phyloP scores from a whole-genome alignment of 2,888 invertebrate species.

The Cryptus armator region DNA sequence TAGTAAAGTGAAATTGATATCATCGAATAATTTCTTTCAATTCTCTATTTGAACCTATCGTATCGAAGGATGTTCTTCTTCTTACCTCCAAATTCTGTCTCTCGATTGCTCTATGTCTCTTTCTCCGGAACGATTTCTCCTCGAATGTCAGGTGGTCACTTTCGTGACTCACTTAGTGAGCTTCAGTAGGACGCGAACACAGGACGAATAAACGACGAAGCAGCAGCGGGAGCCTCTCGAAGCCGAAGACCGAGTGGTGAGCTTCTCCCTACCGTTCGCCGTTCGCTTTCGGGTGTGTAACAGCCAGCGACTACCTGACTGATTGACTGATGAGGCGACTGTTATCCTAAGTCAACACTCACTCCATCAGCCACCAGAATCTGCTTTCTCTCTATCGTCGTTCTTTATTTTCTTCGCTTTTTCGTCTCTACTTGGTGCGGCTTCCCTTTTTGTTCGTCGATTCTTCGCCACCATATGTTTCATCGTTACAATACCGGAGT shows the following conservation, averaged over 20 bases:
- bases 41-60: constrained; percentile 13
- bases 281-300: constrained; percentile 48
- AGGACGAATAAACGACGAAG: constrained; percentile 62
- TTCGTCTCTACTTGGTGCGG: constrained; percentile 38
- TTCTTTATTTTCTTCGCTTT: constrained; percentile 41
- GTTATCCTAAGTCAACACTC: constrained; percentile 85
- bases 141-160: constrained; percentile 77
- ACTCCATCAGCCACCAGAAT: constrained; percentile 83
- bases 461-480: not conserved
- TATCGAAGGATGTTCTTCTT: constrained; percentile 21
- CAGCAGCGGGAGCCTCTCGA: constrained; percentile 38
- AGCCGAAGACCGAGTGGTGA: constrained; percentile 79
- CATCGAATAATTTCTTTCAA: not conserved
- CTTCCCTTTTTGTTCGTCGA: not conserved
- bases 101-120: constrained; percentile 36
- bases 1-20: not conserved
- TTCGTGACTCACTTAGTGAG: constrained; percentile 81
- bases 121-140: constrained; percentile 62
- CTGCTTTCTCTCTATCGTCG: constrained; percentile 65
- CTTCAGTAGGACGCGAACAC: constrained; percentile 72
- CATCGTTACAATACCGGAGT: not conserved
- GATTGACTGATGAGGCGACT: constrained; percentile 85
- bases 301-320: constrained; percentile 81
- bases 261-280: constrained; percentile 75
- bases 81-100: not conserved